phyloP scores from a whole-genome alignment of 2,113 vertebrate species.

The Eudyptes chrysolophus region DNA sequence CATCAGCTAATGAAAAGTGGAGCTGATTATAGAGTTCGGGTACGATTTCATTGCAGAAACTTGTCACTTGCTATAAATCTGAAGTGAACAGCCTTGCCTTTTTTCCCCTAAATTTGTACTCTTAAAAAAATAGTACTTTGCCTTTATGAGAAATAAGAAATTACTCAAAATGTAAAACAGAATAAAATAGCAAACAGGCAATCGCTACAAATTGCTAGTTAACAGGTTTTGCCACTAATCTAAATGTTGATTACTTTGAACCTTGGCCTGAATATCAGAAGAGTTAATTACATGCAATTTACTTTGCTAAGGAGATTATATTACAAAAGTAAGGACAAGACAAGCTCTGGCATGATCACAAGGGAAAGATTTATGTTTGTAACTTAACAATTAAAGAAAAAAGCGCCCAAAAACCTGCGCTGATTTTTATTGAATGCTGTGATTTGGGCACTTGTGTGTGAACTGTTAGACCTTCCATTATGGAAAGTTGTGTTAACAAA shows the following conservation, averaged over 20 bases:
- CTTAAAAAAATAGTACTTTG: background rate
- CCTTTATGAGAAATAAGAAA: background rate
- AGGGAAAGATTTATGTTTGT: background rate
- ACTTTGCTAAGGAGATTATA: background rate
- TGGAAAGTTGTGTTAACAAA: background rate
- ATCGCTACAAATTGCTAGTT: background rate
- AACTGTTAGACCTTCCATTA: background rate
- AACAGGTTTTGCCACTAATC: background rate
- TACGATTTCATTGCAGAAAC: background rate
- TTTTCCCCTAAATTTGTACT: background rate
- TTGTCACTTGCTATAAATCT: background rate
- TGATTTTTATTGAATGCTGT: background rate
- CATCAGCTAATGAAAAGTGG: background rate
- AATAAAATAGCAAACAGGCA: background rate
- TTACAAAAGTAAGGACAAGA: conserved; percentile 7
- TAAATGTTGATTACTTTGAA: conserved; percentile 5
- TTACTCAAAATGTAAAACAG: background rate
- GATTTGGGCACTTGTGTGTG: background rate
- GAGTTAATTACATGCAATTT: conserved; percentile 2
- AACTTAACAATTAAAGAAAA: background rate
- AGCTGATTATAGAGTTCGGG: background rate
- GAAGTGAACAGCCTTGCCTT: background rate
- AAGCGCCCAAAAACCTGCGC: background rate
- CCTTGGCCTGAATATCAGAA: conserved; percentile 8
- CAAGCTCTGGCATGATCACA: background rate